Base-by-base conservation (phyloP, 1,140 invertebrate genomes). In the Dicyema japonicum region DNA sequence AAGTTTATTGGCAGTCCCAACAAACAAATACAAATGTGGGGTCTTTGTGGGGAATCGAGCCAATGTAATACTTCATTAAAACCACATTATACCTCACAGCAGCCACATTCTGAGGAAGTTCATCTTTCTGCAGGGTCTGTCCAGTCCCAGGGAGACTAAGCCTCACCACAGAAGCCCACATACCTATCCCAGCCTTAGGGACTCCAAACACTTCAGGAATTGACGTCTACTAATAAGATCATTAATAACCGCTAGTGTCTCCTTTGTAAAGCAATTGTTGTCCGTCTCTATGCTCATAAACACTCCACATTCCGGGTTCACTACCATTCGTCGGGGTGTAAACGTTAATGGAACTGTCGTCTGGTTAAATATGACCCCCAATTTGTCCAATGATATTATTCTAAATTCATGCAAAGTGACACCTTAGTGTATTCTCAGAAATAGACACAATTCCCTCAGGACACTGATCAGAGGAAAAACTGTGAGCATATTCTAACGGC, bases 401-500 rank as follows among this genome's bases (percentile, higher is more conserved):
- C 60, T 58, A 33, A n/a, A n/a, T n/a, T n/a, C 18, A 44, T 34
- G 31, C 14, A 18, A 32, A 30, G 22, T 26, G n/a, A n/a, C 7
- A 33, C 13, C 4, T 15, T 15, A 97, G 54, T 0, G 82, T 94
- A 40, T 94, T 94, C 1, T 72, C 72, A 0, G 80, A 85, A 47
- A 97, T 94, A 1, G 88, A 85, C 5, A 97, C 88, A 36, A 97
- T 85, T 35, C 82, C 88, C 52, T 97, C 88, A 1, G 78, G 75
- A 60, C 85, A 97, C 48, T 97, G 85, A 51, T 94, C 82, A 31
- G 76, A 88, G 30, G 75, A 75, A 45, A 92, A 97, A 7, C 80
- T 78, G 1, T 78, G 80, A 1, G 88, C 85, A 56, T 82, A 90
- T 44, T 94, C 88, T 13, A 97, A 50, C 24, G 70, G 70, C 51